A percentile compares a stretch with the other conserved stretches of the same genome.
phyloP scores from a whole-genome alignment of 1,140 invertebrate genomes.

The Coboldia fuscipes region DNA sequence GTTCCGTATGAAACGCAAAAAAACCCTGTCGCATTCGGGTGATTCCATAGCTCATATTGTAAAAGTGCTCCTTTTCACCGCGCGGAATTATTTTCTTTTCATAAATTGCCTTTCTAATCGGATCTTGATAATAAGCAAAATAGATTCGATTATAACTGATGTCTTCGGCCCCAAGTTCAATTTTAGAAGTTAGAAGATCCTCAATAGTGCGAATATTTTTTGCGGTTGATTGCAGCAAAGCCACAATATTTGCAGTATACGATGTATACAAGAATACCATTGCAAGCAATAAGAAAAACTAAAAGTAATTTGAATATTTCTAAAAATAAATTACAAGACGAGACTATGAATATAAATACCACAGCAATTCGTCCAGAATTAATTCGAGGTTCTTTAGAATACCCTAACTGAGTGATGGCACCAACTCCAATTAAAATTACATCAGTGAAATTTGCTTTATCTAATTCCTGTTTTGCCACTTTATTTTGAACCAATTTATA shows the following conservation, averaged over 20 bases:
- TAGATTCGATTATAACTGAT: slow-evolving; percentile 18
- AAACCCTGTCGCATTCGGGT: slow-evolving; percentile 11
- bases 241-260: slow-evolving; percentile 25
- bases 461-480: too few species aligned
- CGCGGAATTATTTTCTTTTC: slow-evolving; percentile 14
- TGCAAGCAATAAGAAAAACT: too few species aligned
- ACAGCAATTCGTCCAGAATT: too few species aligned
- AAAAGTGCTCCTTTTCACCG: slow-evolving; percentile 8
- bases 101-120: slow-evolving; percentile 12
- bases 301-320: too few species aligned
- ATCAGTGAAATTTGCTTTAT: too few species aligned
- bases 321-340: too few species aligned
- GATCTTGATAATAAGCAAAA: slow-evolving; percentile 8
- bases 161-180: slow-evolving; percentile 15
- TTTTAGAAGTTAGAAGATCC: slow-evolving; percentile 19
- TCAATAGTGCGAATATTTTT: slow-evolving; percentile 20
- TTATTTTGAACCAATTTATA: too few species aligned
- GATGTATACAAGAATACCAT: slow-evolving; percentile 18
- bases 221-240: slow-evolving; percentile 23
- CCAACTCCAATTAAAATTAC: neutral
- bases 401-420: too few species aligned
- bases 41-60: slow-evolving; percentile 12
- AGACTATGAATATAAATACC: too few species aligned
- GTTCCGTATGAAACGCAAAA: slow-evolving; percentile 40
- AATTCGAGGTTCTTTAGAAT: too few species aligned